phyloP scores from a whole-genome alignment of 2,888 invertebrate genomes.

The Halictus ligatus region DNA sequence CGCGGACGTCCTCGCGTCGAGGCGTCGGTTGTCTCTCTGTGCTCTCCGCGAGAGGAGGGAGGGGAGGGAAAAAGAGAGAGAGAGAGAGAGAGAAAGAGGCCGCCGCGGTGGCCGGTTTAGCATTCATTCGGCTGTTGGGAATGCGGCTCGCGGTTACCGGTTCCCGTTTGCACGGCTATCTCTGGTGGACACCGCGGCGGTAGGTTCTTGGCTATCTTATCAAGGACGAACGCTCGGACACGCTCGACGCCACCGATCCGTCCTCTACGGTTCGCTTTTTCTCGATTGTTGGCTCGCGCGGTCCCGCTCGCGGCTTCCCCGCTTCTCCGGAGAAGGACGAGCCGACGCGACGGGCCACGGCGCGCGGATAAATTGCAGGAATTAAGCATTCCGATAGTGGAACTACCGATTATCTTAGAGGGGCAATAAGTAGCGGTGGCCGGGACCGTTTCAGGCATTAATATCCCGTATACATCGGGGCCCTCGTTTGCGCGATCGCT shows the following conservation, averaged over 20 bases:
- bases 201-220: slow-evolving; percentile 72
- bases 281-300: slow-evolving; percentile 24
- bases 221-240: slow-evolving; percentile 73
- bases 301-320: slow-evolving; percentile 1
- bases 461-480: slow-evolving; percentile 44
- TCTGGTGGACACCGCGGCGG: slow-evolving; percentile 57
- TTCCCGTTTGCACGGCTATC: slow-evolving; percentile 69
- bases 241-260: slow-evolving; percentile 63
- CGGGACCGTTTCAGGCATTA: slow-evolving; percentile 45
- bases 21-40: slow-evolving; percentile 17
- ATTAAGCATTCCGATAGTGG: slow-evolving; percentile 61
- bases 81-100: neutral
- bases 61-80: neutral
- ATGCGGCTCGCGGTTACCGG: slow-evolving; percentile 73
- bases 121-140: slow-evolving; percentile 72
- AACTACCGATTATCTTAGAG: slow-evolving; percentile 50
- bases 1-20: slow-evolving; percentile 56
- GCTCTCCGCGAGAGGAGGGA: neutral
- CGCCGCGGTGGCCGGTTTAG: slow-evolving; percentile 35
- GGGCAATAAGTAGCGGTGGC: slow-evolving; percentile 41
- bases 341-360: slow-evolving; percentile 3
- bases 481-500: slow-evolving; percentile 55
- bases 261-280: slow-evolving; percentile 51
- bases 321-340: slow-evolving; percentile 30
- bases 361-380: slow-evolving; percentile 59